A percentile compares a stretch with the other conserved stretches of the same genome.
These are phyloP conservation scores for Scarus forsteni DNA, from an alignment of 2,797 vertebrate species.

Conservation along the genomic window DNA sequence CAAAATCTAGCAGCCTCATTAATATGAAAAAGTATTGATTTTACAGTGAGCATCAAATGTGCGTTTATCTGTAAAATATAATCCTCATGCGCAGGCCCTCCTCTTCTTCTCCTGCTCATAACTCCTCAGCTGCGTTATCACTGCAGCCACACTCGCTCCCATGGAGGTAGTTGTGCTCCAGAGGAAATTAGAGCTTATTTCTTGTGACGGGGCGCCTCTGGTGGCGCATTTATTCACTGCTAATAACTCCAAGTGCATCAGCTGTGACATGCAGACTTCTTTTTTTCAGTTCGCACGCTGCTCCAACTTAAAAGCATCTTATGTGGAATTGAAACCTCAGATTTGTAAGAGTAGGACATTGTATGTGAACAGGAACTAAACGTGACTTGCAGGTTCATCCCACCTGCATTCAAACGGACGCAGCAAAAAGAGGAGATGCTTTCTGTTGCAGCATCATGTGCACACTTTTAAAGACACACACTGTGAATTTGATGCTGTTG, in stretches of 20 bases:
- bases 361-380: too few species aligned
- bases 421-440: too few species aligned
- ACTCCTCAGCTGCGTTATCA: conserved; percentile 35
- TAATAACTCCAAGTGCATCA: conserved; percentile 58
- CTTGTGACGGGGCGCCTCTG: conserved; percentile 80
- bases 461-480: too few species aligned
- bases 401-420: too few species aligned
- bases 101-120: conserved; percentile 5
- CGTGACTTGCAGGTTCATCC: too few species aligned
- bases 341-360: too few species aligned
- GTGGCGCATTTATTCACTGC: conserved; percentile 71
- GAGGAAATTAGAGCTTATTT: conserved; percentile 66
- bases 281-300: conserved; percentile 23
- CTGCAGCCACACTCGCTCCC: conserved; percentile 27
- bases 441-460: too few species aligned
- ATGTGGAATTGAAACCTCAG: too few species aligned
- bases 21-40: conserved; percentile 73
- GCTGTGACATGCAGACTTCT: conserved; percentile 44
- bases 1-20: conserved; percentile 63
- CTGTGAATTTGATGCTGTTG: too few species aligned
- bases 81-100: conserved; percentile 5
- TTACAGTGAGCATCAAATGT: conserved; percentile 29
- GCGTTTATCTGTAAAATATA: conserved; percentile 28
- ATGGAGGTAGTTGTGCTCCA: conserved; percentile 44
- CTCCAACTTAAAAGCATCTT: conserved; percentile 33